Base-by-base conservation (phyloP, 2,113 vertebrate genomes). In the Acinonyx jubatus region DNA sequence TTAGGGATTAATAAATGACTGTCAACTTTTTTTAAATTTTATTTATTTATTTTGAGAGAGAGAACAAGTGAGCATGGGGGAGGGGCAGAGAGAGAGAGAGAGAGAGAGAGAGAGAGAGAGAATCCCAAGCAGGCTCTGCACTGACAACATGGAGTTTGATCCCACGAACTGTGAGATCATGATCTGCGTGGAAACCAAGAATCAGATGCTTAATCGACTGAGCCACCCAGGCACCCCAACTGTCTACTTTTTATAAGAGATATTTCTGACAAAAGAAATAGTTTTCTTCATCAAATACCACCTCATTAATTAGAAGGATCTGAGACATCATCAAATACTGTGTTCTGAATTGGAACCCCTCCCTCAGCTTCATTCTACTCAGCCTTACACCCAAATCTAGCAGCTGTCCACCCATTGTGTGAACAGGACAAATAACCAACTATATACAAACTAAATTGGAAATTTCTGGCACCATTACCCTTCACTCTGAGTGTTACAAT, bases 1-100 rank as follows among this genome's bases (percentile, higher is more conserved):
- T 78, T 87, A 74, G 13, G 18, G n/a, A 61, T 93, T 89, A 79
- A 86, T 94, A 89, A 91, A 69, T 96, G 27, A 21, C 52, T 52
- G 3, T 31, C 69, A 31, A 3, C 5, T 96, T 84, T 69, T 78
- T 61, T 61, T 3, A 3, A 61, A 21, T 61, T 61, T 57, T 23
- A 8, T 61, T 41, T 41, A 57, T 57, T 57, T 61, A 61, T 61
- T 61, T 61, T 61, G 57, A 57, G 57, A 23, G 8, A 61, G 57
- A 23, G 57, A 61, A 21, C 21, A 61, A 61, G 21, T 61, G 57
- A 61, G 57, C 57, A 23, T 23, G 57, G 57, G 57, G 57, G 7
- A 23, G 57, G 57, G 21, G 45, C 45, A 61, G 19, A 57, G 55
- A 57, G 55, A 57, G 18, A 57, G 55, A 57, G 55, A 57, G 55